Evolutionary conservation across 2,888 invertebrate genomes (phyloP), one percentile per base, ranked within the genome.

Genomic region (Nomada ferruginata): DNA sequence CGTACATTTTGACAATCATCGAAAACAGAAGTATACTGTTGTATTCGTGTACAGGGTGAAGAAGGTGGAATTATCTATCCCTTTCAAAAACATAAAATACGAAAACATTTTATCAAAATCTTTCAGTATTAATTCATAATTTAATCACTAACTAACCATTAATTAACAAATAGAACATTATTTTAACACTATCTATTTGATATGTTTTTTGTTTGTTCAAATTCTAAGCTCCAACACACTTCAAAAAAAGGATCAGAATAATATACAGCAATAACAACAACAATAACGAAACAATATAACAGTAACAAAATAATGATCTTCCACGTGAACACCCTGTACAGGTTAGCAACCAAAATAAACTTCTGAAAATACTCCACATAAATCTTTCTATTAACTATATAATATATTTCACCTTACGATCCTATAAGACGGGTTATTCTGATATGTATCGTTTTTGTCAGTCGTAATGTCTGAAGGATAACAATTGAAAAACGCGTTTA

Each of bases 401-500:
- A 20, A 63, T 65, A 57, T 80, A 69, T 73, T 77, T 82, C 72
- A 55, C 29, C 78, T 80, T 89, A 84, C 42, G 61, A 79, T 60
- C 18, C 76, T 87, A 76, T 23, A 42, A 84, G 76, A 82, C 82
- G 79, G 86, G 64, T 71, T 81, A 80, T 50, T 84, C 66, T 85
- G 86, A 87, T 89, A 89, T 89, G 86, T 86, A 83, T 87, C 75
- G 66, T 72, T 36, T 69, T 83, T 77, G n/a, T 88, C 89, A 89
- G 89, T 88, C 85, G 76, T 60, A 64, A 77, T 71, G 68, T 80
- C 74, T 64, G 71, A 60, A 79, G 76, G 64, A 80, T 79, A 84
- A 63, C 63, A 69, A 71, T 57, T 26, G 73, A 66, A 81, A 85
- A 79, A 63, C 76, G 78, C 75, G 74, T 50, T 75, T 70, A 18